Evolutionary conservation across 2,888 invertebrate genomes (phyloP), one percentile per base, ranked within the genome.

Genomic region (Xestia ashworthii): DNA sequence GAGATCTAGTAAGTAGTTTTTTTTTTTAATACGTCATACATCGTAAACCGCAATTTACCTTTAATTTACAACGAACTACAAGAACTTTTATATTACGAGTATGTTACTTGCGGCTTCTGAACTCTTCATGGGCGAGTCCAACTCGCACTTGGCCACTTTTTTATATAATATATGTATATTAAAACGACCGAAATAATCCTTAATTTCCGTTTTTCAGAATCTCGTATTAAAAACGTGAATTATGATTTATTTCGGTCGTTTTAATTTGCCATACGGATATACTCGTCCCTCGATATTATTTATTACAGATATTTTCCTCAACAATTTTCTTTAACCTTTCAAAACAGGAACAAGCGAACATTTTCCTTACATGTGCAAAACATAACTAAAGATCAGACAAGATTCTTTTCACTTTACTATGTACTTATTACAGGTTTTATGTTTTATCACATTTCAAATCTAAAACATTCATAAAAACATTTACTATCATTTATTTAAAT

Each of bases 371-470:
- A 60, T 19, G 6, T 19, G 0, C 32, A 32, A 32, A 70, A 44
- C 5, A 5, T 22, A 8, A 62, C 3, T 41, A 41, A 19, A n/a
- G n/a, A n/a, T 32, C 22, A 12, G 22, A 53, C n/a, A 53, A 46
- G 38, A 74, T 66, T 0, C n/a, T 58, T 68, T 41, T 53, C 16
- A 44, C 14, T 76, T 60, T 60, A 6, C 6, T 19, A 14, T 16
- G 38, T 8, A n/a, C 41, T 46, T 38, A 38, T 32, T 19, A 32
- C 32, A 62, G 9, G 32, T 4, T 32, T 19, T 77, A 38, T 60
- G 5, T 58, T 80, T 50, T 8, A 46, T 38, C 19, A 74, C 80
- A 68, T 68, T 65, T 70, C 60, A 25, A 53, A 48, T 66, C 25
- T 53, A 38, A 48, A 71, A 53, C 55, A n/a, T 22, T 73, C 25